phyloP scores from a whole-genome alignment of 2,113 vertebrate genomes.

The Morone saxatilis region DNA sequence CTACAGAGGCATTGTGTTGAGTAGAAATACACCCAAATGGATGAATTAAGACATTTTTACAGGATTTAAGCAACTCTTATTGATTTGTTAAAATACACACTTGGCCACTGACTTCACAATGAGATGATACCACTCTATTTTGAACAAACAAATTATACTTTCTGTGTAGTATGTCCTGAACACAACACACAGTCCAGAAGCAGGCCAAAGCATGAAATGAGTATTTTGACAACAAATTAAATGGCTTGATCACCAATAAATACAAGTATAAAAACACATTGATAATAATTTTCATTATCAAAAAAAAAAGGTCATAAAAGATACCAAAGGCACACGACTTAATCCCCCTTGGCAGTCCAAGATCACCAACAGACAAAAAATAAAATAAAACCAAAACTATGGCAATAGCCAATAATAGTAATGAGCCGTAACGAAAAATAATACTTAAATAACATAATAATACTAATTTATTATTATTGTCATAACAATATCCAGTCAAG shows the following conservation, averaged over 20 bases:
- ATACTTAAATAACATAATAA: conserved; percentile 91
- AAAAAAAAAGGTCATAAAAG: conserved; percentile 83
- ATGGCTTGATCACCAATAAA: conserved; percentile 99
- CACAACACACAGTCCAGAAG: conserved; percentile 59
- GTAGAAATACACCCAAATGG: conserved; percentile 65
- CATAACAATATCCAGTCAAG: conserved; percentile 97
- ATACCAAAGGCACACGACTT: conserved; percentile 85
- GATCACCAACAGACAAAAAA: conserved; percentile 71
- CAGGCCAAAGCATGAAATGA: conserved; percentile 67
- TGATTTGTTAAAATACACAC: conserved; percentile 48
- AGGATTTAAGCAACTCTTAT: conserved; percentile 59
- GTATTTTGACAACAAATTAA: conserved; percentile 77
- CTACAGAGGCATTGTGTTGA: conserved; percentile 78
- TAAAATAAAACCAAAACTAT: conserved; percentile 81
- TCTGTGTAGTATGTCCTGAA: conserved; percentile 56
- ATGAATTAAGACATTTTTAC: conserved; percentile 76
- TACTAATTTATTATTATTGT: conserved; percentile 84
- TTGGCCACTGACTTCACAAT: conserved; percentile 58
- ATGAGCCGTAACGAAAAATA: conserved; percentile 88
- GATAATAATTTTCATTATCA: conserved; percentile 92
- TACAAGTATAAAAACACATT: conserved; percentile 93
- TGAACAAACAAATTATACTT: conserved; percentile 29
- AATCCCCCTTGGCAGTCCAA: conserved; percentile 84
- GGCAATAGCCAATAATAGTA: conserved; percentile 79
- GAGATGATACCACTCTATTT: conserved; percentile 72